Base-by-base conservation (phyloP, 2,113 vertebrate genomes). In the Struthidea cinerea region DNA sequence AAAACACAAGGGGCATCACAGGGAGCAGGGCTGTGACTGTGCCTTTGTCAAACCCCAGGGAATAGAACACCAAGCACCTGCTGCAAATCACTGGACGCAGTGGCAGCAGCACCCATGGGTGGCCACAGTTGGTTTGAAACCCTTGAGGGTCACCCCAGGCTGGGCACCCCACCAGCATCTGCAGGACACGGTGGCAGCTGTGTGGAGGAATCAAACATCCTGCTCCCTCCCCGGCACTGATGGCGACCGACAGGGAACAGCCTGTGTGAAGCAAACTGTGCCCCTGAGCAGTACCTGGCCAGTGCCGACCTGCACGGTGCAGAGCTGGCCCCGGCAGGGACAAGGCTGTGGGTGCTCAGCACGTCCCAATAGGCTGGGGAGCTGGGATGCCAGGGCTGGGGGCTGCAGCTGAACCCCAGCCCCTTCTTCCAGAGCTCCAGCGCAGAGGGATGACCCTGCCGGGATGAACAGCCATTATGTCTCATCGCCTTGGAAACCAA, bases 401-500 rank as follows among this genome's bases (percentile, higher is more conserved):
- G 20, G 30, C 67, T 56, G 65, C 6, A 3, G 65, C 65, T 56
- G 46, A 68, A 47, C 65, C 41, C 14, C 49, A 49, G 61, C 61
- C 60, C 81, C 44, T 84, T 93, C 57, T 46, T 74, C 60, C 2
- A 1, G 70, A 60, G 42, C 87, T 87, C 47, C 87, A 56, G 67
- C 1, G 0, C 57, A 46, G 74, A 69, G 39, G 61, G 87, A 89
- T 96, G 95, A 95, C 93, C 96, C 91, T 57, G 65, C 49, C 2
- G 3, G 74, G 78, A 94, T 95, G 94, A 96, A 91, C 93, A 96
- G 95, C 89, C 91, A 61, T 73, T 68, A 73, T 9, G 70, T 97
- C 93, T 95, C 94, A 95, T 97, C 39, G 67, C 96, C 96, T 95
- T 97, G 95, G 96, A 96, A 97, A 97, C 96, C 6, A 15, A 91